A percentile compares a stretch with the other conserved stretches of the same genome.
Conservation (phyloP, 2,888 invertebrate species). For the Brassicogethes aeneus region DNA sequence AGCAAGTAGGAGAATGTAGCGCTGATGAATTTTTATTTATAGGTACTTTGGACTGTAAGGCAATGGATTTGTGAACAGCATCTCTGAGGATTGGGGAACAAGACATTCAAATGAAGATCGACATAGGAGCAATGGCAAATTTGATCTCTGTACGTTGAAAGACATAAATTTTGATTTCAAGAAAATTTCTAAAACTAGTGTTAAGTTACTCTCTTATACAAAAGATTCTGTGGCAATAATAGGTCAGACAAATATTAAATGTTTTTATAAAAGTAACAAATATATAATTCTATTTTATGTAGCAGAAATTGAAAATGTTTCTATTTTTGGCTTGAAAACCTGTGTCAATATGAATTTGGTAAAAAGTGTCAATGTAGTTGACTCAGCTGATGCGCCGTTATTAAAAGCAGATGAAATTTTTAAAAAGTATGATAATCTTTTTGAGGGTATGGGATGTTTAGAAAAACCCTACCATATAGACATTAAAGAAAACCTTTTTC, state of each 20-base stretch:
- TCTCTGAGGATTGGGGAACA: neutral
- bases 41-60: neutral
- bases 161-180: neutral
- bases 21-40: neutral
- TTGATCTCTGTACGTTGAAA: neutral
- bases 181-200: slow-evolving; percentile 1
- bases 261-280: no score
- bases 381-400: neutral
- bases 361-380: no score
- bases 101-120: neutral
- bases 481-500: neutral
- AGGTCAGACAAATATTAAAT: neutral
- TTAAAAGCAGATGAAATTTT: neutral
- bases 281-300: neutral
- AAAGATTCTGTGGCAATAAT: neutral
- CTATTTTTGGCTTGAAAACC: neutral
- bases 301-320: neutral
- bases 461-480: slow-evolving; percentile 1
- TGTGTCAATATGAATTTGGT: neutral
- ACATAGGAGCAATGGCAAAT: neutral
- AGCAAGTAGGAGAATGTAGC: neutral
- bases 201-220: neutral
- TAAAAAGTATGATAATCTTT: neutral
- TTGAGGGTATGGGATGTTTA: slow-evolving; percentile 1
- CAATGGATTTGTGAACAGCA: neutral